Percentiles rank a stretch among this genome's conserved stretches.
phyloP scores from a whole-genome alignment of 2,888 invertebrate genomes.

The Watsonalla binaria region DNA sequence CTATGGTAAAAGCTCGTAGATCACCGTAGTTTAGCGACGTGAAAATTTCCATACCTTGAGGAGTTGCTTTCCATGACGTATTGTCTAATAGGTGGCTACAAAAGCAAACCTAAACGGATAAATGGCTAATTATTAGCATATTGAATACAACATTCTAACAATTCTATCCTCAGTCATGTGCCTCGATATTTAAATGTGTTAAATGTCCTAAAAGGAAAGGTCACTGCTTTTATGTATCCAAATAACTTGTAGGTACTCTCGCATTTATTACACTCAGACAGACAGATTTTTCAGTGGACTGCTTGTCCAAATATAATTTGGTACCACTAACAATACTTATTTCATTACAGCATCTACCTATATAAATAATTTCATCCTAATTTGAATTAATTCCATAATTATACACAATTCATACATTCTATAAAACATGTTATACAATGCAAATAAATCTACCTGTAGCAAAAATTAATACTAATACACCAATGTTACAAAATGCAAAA shows the following conservation, averaged over 20 bases:
- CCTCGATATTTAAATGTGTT: neutral
- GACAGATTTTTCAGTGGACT: neutral
- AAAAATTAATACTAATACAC: constrained; percentile 3
- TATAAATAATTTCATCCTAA: constrained; percentile 18
- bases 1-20: too few species aligned
- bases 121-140: neutral
- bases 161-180: neutral
- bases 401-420: constrained; percentile 27
- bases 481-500: neutral
- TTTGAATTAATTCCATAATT: constrained; percentile 23
- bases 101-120: neutral
- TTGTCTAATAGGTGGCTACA: too few species aligned
- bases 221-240: neutral
- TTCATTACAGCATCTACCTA: constrained; percentile 3
- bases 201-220: too few species aligned
- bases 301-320: constrained; percentile 7
- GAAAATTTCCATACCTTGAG: too few species aligned
- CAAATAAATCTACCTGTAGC: constrained; percentile 32
- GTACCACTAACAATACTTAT: constrained; percentile 7
- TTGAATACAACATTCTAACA: neutral
- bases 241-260: neutral
- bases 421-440: constrained; percentile 30
- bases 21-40: too few species aligned
- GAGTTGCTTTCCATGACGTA: too few species aligned
- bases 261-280: neutral